phyloP scores from a whole-genome alignment of 2,113 vertebrate genomes.

The Mobula hypostoma region DNA sequence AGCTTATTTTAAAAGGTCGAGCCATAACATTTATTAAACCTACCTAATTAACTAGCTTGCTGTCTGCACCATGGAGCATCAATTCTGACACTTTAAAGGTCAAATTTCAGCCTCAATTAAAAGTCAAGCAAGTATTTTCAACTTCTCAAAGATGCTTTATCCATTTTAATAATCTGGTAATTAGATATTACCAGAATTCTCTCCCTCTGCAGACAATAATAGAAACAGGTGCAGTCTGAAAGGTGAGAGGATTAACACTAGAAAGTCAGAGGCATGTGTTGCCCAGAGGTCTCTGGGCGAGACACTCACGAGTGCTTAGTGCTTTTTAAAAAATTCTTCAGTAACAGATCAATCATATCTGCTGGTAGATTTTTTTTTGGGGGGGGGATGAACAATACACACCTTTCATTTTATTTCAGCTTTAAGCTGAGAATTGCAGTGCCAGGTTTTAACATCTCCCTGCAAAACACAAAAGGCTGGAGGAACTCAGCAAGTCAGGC shows the following conservation, averaged over 20 bases:
- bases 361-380: not conserved
- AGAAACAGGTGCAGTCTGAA: not conserved
- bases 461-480: too few relatives aligned
- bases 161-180: not conserved
- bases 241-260: not conserved
- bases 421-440: not conserved
- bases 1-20: not conserved
- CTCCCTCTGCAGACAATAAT: not conserved
- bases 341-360: not conserved
- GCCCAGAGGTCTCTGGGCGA: not conserved
- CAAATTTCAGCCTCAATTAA: slow-evolving; percentile 17
- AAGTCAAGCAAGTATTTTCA: not conserved
- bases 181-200: not conserved
- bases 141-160: not conserved
- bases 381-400: too few relatives aligned
- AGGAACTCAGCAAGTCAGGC: too few relatives aligned
- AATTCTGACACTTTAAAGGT: not conserved
- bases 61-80: not conserved
- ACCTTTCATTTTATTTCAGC: not conserved
- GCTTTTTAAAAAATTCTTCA: not conserved
- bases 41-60: not conserved
- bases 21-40: not conserved
- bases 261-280: not conserved
- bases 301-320: not conserved
- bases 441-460: not conserved